A percentile compares a stretch with the other conserved stretches of the same genome.
phyloP scores from a whole-genome alignment of 2,113 vertebrate species.

The Osmerus eperlanus region DNA sequence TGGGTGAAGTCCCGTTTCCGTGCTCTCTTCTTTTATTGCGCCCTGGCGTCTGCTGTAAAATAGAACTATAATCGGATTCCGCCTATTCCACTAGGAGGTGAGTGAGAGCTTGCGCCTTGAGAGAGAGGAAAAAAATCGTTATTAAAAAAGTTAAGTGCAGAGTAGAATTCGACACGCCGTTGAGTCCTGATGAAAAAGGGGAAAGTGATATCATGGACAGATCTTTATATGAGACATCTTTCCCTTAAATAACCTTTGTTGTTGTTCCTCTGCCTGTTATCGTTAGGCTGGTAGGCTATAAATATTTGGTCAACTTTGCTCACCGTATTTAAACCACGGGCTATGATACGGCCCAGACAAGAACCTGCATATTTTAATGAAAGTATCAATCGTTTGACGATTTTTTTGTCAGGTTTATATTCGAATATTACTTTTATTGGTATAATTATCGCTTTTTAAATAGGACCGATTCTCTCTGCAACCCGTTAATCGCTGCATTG shows the following conservation, averaged over 20 bases:
- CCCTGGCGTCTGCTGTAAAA: constrained; percentile 97
- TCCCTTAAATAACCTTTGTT: constrained; percentile 21
- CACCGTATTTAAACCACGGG: too few species aligned
- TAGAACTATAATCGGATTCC: constrained; percentile 97
- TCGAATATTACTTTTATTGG: background rate
- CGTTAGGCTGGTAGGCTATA: too few species aligned
- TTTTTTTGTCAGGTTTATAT: too few species aligned
- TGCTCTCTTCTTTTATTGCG: constrained; percentile 96
- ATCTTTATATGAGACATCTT: constrained; percentile 39
- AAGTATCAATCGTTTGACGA: too few species aligned
- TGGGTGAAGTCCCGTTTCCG: constrained; percentile 96
- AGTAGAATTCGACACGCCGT: constrained; percentile 77
- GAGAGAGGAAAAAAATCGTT: constrained; percentile 82
- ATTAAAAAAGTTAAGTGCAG: constrained; percentile 97
- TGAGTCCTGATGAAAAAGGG: constrained; percentile 67
- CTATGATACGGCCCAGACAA: too few species aligned
- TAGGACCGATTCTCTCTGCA: constrained; percentile 24
- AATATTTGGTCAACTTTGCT: too few species aligned
- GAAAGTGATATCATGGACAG: constrained; percentile 49
- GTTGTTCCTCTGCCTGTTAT: constrained; percentile 2
- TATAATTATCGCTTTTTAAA: constrained; percentile 10
- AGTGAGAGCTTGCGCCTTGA: constrained; percentile 84
- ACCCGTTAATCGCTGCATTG: constrained; percentile 41
- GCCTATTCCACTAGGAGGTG: constrained; percentile 95
- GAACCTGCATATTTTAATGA: too few species aligned